Conservation (phyloP, 2,113 vertebrate species). For the Dromas ardeola region DNA sequence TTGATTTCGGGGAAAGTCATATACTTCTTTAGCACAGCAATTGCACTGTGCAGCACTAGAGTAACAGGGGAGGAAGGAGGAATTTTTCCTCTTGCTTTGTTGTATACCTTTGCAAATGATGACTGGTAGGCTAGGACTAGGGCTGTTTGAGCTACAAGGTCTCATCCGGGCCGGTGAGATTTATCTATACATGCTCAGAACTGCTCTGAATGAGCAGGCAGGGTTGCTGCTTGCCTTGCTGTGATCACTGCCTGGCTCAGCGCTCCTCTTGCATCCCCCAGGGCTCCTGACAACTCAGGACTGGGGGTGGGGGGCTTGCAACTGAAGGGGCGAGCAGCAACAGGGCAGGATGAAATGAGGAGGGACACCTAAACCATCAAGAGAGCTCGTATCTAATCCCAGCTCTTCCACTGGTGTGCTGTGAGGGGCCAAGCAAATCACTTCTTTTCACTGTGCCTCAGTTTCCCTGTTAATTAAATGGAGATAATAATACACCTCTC, state of each 20-base stretch:
- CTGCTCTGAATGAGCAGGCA: background rate
- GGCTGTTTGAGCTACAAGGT: background rate
- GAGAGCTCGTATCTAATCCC: background rate
- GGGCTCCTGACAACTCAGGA: background rate
- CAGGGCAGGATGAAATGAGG: background rate
- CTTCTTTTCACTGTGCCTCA: conserved; percentile 9
- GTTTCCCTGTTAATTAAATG: conserved; percentile 37
- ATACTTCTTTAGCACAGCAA: background rate
- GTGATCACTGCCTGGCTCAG: background rate
- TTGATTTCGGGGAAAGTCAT: background rate
- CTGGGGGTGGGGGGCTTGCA: background rate
- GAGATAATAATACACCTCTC: background rate
- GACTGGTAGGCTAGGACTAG: background rate
- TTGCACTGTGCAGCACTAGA: background rate
- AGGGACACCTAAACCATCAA: background rate
- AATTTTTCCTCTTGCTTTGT: background rate
- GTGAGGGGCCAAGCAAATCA: background rate
- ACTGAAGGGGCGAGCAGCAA: background rate
- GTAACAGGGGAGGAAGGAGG: background rate
- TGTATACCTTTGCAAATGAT: background rate
- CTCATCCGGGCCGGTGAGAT: background rate
- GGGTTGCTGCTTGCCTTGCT: background rate
- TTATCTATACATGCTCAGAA: background rate
- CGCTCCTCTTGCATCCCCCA: background rate
- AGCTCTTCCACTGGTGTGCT: background rate